Conservation (phyloP, 2,797 vertebrate species). For the Hozukius guyotensis region DNA sequence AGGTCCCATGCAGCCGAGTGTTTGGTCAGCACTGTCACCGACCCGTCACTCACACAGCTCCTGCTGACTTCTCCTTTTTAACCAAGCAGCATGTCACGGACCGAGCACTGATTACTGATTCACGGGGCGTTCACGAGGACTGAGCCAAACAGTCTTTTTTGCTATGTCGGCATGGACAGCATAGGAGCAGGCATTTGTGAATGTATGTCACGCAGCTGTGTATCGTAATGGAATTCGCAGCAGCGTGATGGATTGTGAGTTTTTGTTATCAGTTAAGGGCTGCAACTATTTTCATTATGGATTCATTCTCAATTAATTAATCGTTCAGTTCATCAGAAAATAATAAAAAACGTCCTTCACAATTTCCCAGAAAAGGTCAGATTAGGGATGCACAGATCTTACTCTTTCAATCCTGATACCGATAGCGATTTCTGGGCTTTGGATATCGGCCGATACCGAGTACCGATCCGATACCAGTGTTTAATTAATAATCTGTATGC, state of each 20-base stretch:
- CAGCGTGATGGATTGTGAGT: background rate
- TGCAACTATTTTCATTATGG: background rate
- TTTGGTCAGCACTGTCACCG: constrained; percentile 38
- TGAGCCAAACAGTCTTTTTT: constrained; percentile 11
- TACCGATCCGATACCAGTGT: too few relatives aligned
- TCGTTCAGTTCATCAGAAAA: background rate
- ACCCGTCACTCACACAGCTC: constrained; percentile 40
- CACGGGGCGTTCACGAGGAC: background rate
- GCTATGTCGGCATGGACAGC: background rate
- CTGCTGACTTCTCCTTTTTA: constrained; percentile 47
- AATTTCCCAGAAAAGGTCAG: background rate
- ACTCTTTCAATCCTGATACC: too few relatives aligned
- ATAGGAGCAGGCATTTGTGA: background rate
- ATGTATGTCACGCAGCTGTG: constrained; percentile 18
- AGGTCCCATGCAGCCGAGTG: constrained; percentile 9
- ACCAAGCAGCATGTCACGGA: constrained; percentile 28
- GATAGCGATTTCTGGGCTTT: too few relatives aligned
- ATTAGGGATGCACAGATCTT: too few relatives aligned
- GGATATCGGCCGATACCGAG: too few relatives aligned
- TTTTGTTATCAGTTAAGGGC: background rate
- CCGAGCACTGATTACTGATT: constrained; percentile 40
- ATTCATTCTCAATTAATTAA: background rate
- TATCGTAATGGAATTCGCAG: background rate
- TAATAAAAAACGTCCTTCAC: background rate
- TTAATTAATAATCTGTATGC: fast-evolving